A percentile compares a stretch with the other conserved stretches of the same genome.
These are phyloP conservation scores for Cotesia vestalis DNA, from an alignment of 1,140 invertebrate genomes.

Conservation along the genomic window DNA sequence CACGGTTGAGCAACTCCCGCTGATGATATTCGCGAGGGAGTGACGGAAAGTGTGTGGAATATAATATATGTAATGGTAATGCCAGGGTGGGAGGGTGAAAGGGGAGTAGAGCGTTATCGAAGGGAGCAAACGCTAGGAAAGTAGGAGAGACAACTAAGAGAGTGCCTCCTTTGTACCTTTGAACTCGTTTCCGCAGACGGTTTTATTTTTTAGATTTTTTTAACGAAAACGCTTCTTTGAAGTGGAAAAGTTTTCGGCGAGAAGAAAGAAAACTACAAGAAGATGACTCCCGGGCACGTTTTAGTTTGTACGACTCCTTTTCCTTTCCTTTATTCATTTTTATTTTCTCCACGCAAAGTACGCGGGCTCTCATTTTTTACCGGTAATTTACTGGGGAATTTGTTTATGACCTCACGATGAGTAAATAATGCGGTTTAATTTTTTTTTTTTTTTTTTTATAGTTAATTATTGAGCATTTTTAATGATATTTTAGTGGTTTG, in stretches of 20 bases:
- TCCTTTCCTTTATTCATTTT: constrained; percentile 4
- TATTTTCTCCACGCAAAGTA: too few relatives aligned
- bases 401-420: too few relatives aligned
- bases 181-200: constrained; percentile 31
- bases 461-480: too few relatives aligned
- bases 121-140: not conserved
- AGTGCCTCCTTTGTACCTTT: constrained; percentile 34
- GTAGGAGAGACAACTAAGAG: constrained; percentile 22
- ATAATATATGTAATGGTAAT: not conserved
- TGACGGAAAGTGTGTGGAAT: not conserved
- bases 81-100: not conserved
- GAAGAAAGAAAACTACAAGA: constrained; percentile 20
- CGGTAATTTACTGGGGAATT: too few relatives aligned
- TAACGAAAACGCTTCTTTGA: constrained; percentile 31
- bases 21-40: constrained; percentile 34
- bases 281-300: constrained; percentile 45
- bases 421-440: too few relatives aligned
- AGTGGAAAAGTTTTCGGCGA: constrained; percentile 32
- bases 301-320: constrained; percentile 47
- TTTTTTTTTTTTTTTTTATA: too few relatives aligned
- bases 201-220: constrained; percentile 21
- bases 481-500: too few relatives aligned
- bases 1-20: constrained; percentile 26
- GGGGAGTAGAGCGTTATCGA: not conserved
- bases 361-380: too few relatives aligned